Evolutionary conservation across 2,113 vertebrate genomes (phyloP), one percentile per base, ranked within the genome.

Genomic region (Nibea albiflora): DNA sequence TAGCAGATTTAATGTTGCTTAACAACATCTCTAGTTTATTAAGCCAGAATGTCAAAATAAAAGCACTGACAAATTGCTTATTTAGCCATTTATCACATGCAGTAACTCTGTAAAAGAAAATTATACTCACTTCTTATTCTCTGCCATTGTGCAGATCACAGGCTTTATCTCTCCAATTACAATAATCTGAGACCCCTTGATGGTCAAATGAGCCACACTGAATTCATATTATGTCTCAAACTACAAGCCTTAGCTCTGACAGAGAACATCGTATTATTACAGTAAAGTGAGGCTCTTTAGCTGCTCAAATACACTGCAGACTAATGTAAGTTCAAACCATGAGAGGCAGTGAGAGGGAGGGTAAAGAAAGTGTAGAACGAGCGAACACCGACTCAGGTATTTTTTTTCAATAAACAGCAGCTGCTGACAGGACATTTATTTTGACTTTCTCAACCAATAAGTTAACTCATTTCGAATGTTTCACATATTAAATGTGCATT

Each of bases 91-190:
- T 65, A 65, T 26, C 15, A 61, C 22, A 9, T 16, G n/a, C 16
- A 14, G 17, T 66, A 39, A 39, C 49, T 57, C 20, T 53, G 6
- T 71, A 11, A 69, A 73, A 12, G 8, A 39, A 39, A 39, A 39
- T 35, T 35, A 35, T 35, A 35, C 31, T 7, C 7, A 35, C 22
- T 53, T 72, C 31, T 61, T 68, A 69, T 75, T 17, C 60, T 81
- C 19, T 72, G 14, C 50, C 47, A 7, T 8, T 56, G 63, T 66
- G 28, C 42, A 75, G 26, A 47, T 66, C 28, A 58, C 35, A 54
- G 42, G 67, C 75, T 79, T 88, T 57, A 76, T 57, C 47, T 53
- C 64, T 63, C 65, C 78, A 83, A 74, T 85, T 86, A 88, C 49
- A 66, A 77, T 58, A 35, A 50, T 57, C 70, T 63, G 46, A 87